Base-by-base conservation (phyloP, 2,797 vertebrate species). In the Leucoraja ocellata region DNA sequence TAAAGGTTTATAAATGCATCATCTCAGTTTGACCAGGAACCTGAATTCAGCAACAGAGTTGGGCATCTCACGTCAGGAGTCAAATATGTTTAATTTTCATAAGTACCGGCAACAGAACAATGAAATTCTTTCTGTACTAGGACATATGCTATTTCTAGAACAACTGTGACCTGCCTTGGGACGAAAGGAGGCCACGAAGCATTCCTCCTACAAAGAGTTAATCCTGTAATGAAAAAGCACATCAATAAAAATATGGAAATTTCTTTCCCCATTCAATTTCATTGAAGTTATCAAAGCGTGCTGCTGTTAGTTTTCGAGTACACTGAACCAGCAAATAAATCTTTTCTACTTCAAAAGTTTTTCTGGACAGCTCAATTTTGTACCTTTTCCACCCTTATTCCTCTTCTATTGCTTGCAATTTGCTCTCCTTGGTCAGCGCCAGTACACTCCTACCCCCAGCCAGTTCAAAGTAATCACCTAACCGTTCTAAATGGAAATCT, bases 261-360 rank as follows among this genome's bases (percentile, higher is more conserved):
- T 61, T 54, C 4, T 63, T 32, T 86, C 63, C 16, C 63, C 74
- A 28, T n/a, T 76, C 58, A 86, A 63, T 86, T 86, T 28, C 61
- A 14, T 28, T 86, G 7, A 5, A 63, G 25, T 86, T 61, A 86
- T 61, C 25, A 61, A 63, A 61, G 54, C 61, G 54, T 63, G 4
- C 83, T 86, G 83, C 83, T 86, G 58, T 61, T 61, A 61, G 54
- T 63, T 86, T 86, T 63, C n/a, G 28, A 58, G 83, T 63, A 63
- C 83, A 63, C 83, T 86, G 54, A 25, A 58, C 54, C 81, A 16
- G 81, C 28, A 86, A 86, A 86, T 63, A 28, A 86, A 86, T 86
- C 54, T 86, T 84, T 86, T 86, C 58, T 5, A 63, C 83, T 16
- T 86, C 83, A 86, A 63, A 84, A 58, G 23, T 28, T 63, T 86